Evolutionary conservation across 2,888 invertebrate genomes (phyloP).

Genomic region (Hofmannophila pseudospretella): DNA sequence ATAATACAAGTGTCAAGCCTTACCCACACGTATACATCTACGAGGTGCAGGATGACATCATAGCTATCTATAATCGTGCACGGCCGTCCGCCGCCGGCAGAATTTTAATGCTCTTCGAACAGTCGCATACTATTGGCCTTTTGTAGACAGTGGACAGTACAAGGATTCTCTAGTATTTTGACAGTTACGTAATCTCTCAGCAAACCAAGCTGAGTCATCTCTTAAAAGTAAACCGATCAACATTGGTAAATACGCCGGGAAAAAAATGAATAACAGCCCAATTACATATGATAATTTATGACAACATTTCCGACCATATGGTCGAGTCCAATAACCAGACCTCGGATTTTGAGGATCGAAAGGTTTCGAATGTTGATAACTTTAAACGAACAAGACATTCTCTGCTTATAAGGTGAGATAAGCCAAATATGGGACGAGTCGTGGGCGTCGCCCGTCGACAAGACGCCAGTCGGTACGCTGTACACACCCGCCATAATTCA

Average conservation of each 20-base stretch:
- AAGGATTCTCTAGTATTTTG: constrained; percentile 31
- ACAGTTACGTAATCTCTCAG: constrained; percentile 28
- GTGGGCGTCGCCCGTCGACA: constrained; percentile 60
- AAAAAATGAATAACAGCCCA: too few relatives aligned
- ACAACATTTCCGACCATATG: constrained; percentile 36
- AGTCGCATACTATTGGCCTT: constrained; percentile 37
- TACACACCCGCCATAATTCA: constrained; percentile 41
- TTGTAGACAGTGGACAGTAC: constrained; percentile 26
- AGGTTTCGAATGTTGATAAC: constrained; percentile 51
- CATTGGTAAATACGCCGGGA: too few relatives aligned
- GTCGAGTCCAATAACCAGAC: constrained; percentile 28
- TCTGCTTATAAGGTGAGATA: constrained; percentile 63
- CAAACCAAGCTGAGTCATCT: constrained; percentile 8
- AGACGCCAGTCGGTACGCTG: constrained; percentile 32
- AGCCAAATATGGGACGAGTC: constrained; percentile 45
- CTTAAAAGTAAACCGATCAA: too few relatives aligned
- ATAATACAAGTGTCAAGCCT: constrained; percentile 56
- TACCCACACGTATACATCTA: constrained; percentile 50
- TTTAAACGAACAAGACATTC: constrained; percentile 44
- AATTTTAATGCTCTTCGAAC: constrained; percentile 58
- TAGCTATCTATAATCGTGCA: constrained; percentile 24
- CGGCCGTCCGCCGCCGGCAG: constrained; percentile 35
- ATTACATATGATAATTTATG: background rate
- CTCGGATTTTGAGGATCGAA: constrained; percentile 44
- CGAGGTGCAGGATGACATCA: constrained; percentile 58